Evolutionary conservation across 2,113 vertebrate species (phyloP).

Genomic region (Datnioides undecimradiatus): DNA sequence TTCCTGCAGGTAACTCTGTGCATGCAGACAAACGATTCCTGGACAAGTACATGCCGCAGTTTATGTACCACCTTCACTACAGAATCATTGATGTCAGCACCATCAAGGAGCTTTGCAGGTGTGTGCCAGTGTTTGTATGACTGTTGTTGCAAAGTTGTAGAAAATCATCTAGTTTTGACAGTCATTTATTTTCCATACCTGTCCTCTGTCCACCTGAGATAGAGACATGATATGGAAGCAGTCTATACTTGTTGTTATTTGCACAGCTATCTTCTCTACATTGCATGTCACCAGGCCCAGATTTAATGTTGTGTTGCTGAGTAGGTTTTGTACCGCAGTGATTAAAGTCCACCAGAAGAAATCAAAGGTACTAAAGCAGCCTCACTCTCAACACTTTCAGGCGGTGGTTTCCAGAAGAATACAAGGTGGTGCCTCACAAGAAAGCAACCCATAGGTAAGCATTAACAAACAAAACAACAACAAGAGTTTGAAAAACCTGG

Average conservation of each 20-base stretch:
- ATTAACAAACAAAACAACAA: neutral
- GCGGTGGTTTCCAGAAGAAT: constrained; percentile 95
- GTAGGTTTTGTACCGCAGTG: neutral
- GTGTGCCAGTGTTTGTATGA: constrained; percentile 51
- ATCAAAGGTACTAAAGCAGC: neutral
- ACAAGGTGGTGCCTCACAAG: constrained; percentile 91
- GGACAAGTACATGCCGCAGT: constrained; percentile 98
- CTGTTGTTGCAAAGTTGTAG: neutral
- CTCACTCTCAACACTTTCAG: constrained; percentile 73
- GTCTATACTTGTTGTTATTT: constrained; percentile 10
- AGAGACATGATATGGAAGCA: neutral
- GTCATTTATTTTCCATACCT: constrained; percentile 14
- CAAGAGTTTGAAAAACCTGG: too few species aligned
- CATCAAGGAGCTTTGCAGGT: constrained; percentile 98
- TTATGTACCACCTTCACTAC: constrained; percentile 89
- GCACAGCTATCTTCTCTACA: neutral
- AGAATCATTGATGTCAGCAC: constrained; percentile 98
- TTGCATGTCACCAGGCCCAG: neutral
- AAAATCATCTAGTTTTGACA: neutral
- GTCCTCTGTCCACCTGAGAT: neutral
- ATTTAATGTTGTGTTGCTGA: constrained; percentile 3
- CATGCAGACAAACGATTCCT: constrained; percentile 93
- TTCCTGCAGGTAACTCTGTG: constrained; percentile 83
- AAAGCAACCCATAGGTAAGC: constrained; percentile 93
- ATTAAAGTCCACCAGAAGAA: neutral